These are phyloP conservation scores for Scaptomyza montana DNA, from an alignment of 1,140 invertebrate species.

Conservation along the genomic window DNA sequence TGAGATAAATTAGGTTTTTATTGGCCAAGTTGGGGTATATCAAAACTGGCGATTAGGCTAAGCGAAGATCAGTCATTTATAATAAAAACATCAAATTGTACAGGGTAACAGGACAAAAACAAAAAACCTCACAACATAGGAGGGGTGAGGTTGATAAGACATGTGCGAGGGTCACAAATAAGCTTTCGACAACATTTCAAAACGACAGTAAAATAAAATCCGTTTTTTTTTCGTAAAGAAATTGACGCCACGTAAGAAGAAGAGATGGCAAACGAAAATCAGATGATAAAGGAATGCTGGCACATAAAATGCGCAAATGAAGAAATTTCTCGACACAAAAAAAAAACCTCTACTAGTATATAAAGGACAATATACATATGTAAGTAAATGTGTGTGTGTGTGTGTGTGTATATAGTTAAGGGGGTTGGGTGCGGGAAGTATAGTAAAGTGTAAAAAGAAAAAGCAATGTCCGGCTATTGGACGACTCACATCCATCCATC, in stretches of 20 bases:
- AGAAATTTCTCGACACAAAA: slow-evolving; percentile 20
- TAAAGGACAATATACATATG: not conserved
- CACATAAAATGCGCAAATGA: slow-evolving; percentile 64
- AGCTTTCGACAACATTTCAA: slow-evolving; percentile 17
- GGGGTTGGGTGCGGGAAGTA: not conserved
- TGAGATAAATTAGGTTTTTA: too few species aligned
- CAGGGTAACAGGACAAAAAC: not conserved
- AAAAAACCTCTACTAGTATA: not conserved
- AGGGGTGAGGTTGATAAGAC: too few species aligned
- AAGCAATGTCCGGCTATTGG: slow-evolving; percentile 61
- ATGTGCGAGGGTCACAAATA: not conserved
- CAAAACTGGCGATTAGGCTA: too few species aligned
- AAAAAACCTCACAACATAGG: too few species aligned
- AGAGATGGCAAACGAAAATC: slow-evolving; percentile 27
- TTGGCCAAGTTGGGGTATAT: too few species aligned
- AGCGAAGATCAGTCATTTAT: too few species aligned
- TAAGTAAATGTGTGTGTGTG: too few species aligned
- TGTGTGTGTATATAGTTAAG: slow-evolving; percentile 6
- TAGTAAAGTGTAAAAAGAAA: slow-evolving; percentile 11
- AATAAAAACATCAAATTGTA: too few species aligned
- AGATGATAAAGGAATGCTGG: slow-evolving; percentile 51
- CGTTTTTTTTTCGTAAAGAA: slow-evolving; percentile 46
- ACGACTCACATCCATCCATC: slow-evolving; percentile 9
- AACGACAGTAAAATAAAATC: slow-evolving; percentile 31
- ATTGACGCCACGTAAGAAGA: slow-evolving; percentile 31